Base-by-base conservation (phyloP, 2,888 invertebrate species). In the Epinotia bilunana region DNA sequence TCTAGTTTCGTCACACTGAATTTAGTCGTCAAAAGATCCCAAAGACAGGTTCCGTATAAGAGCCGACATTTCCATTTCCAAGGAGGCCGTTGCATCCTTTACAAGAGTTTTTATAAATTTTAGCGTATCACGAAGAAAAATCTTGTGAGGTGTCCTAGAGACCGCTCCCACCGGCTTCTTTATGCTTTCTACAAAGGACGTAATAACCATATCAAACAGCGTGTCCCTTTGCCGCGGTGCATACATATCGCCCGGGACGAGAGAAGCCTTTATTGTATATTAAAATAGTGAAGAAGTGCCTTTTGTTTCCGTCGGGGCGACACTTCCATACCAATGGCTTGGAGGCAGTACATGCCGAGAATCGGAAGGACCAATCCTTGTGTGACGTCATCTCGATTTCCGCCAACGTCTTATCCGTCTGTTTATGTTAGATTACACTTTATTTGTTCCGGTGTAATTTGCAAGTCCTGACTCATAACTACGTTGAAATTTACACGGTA, bases 191-290 rank as follows among this genome's bases (percentile, higher is more conserved):
- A 92, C 92, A 93, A 94, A 93, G 91, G 89, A 91, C 88, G 91
- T 94, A 92, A 94, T 93, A 93, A 93, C 93, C 94, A 94, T 93
- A 93, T 94, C 93, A 93, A 93, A 92, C 90, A 87, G 90, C 89
- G 90, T 91, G 91, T 93, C 92, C 93, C 90, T 91, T 88, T 84
- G 89, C 90, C 87, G 91, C 83, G 88, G 84, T 87, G 93, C 93
- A 94, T 93, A 93, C 93, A 91, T 92, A 93, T 91, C 85, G 89
- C 81, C 81, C n/a, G 83, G 81, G 84, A 80, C 78, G 76, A 79
- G 81, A 83, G 85, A 84, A 85, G 85, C 86, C 84, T 87, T 88
- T 90, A 88, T 91, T 87, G 87, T 89, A 82, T 88, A 87, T 90
- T 90, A 90, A 88, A 91, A 90, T 91, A 86, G 86, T 88, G 87